Conservation (phyloP, 2,888 invertebrate species). For the Brachylomia viminalis region DNA sequence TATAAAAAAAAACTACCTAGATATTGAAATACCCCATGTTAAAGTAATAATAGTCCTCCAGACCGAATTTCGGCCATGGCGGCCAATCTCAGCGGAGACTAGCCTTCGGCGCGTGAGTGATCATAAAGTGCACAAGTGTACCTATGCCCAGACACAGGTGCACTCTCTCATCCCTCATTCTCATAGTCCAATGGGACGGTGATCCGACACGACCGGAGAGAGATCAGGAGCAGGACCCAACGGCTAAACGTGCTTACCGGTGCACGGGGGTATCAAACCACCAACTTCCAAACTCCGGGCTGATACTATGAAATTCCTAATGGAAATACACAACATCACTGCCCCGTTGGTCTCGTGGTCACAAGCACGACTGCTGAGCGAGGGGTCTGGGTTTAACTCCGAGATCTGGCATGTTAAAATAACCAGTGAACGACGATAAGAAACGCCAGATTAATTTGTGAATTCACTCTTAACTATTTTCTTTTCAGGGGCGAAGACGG, state of each 20-base stretch:
- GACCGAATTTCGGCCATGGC: not conserved
- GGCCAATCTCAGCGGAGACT: not conserved
- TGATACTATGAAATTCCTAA: not conserved
- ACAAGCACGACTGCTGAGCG: not conserved
- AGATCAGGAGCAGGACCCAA: not conserved
- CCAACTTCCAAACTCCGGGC: not conserved
- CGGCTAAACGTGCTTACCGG: not conserved
- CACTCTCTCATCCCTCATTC: not conserved
- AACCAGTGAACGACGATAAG: not conserved
- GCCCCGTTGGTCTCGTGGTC: not conserved
- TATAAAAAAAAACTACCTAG: not conserved
- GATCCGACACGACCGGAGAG: not conserved
- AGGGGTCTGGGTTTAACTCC: not conserved
- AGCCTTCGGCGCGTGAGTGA: not conserved
- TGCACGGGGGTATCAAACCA: not conserved
- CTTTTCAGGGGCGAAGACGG: slow-evolving; percentile 93
- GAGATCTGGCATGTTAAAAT: not conserved
- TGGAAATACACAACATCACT: not conserved
- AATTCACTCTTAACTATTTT: slow-evolving; percentile 6
- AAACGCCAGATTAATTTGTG: not conserved
- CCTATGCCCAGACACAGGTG: not conserved
- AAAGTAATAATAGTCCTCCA: not conserved
- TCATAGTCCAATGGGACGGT: not conserved
- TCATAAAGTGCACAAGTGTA: not conserved
- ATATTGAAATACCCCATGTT: not conserved